Evolutionary conservation across 1,140 invertebrate genomes (phyloP), one percentile per base, ranked within the genome.

Genomic region (Diachasma alloeum): DNA sequence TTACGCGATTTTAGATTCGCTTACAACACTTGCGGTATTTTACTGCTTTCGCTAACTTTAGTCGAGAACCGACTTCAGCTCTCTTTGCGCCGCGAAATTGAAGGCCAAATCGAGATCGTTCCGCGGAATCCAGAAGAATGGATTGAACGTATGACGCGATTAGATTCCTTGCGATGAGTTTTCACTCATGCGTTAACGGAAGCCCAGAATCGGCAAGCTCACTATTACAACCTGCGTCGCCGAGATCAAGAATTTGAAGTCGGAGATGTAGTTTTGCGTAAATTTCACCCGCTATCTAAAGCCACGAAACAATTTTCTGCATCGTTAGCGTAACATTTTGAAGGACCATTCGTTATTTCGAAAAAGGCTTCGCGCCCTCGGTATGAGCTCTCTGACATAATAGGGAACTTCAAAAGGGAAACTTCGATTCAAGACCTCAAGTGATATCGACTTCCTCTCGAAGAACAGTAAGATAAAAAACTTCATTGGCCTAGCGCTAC

Each of bases 291-390:
- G 0, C 31, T 83, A 0, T 89, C 86, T 17, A 81, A 83, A 9
- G 79, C 80, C 1, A 13, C 68, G 0, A 71, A 71, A 8, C 74
- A 82, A 0, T 79, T 83, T 17, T 80, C 86, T 0, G 76, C 84
- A 0, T 88, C 89, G 53, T 83, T 89, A 13, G 82, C 84, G 0
- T 84, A 85, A 4, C 81, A 80, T 24, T 82, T 84, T 24, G 82
- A 86, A 48, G 87, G 87, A 15, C 87, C 86, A 0, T 88, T 85
- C 76, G 24, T 76, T 15, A 80, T 86, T 19, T 59, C 79, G 0
- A 78, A 72, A 10, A 46, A 74, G 22, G 66, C 80, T 19, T 81
- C 82, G 4, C 75, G 77, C 8, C 72, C 77, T 5, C 78, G 81
- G 1, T 86, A 82, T 70, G 77, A 79, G 68, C 17, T 86, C 6